Conservation (phyloP, 2,888 invertebrate species). For the Dasysyrphus tricinctus region DNA sequence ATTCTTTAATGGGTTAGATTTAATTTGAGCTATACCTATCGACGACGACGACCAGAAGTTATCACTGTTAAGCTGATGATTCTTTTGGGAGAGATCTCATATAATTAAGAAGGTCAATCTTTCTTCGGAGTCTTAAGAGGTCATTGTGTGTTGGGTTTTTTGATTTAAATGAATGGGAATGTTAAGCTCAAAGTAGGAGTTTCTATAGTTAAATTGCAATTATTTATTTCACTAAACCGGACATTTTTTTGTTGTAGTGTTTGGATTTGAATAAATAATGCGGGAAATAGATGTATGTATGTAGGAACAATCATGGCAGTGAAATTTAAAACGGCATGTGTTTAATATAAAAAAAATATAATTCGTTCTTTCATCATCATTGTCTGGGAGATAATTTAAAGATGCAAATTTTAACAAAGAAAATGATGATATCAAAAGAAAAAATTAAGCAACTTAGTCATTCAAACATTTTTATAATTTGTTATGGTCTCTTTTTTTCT, state of each 20-base stretch:
- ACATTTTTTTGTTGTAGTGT: neutral
- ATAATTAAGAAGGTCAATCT: conserved; percentile 34
- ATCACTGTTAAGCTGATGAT: neutral
- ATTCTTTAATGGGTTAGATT: conserved; percentile 35
- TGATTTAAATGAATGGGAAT: conserved; percentile 5
- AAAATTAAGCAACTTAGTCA: neutral
- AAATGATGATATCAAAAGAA: conserved; percentile 9
- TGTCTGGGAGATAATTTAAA: conserved; percentile 9
- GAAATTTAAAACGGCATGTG: conserved; percentile 1
- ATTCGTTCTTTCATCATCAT: neutral
- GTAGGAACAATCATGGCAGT: neutral
- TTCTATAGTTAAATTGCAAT: conserved; percentile 19
- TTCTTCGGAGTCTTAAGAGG: conserved; percentile 46
- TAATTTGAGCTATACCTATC: neutral
- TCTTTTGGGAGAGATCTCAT: conserved; percentile 21
- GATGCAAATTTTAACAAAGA: conserved; percentile 10
- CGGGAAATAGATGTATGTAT: neutral
- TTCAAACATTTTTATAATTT: neutral
- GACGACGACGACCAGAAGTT: conserved; percentile 2
- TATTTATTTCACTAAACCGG: conserved; percentile 28
- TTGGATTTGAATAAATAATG: conserved; percentile 3
- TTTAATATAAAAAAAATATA: neutral
- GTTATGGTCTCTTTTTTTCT: neutral
- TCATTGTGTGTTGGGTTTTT: conserved; percentile 47
- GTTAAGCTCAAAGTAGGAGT: conserved; percentile 4